Percentiles rank a stretch among this genome's conserved stretches.
Evolutionary conservation across 2,888 invertebrate species (phyloP).

Genomic region (Aradus depressus): DNA sequence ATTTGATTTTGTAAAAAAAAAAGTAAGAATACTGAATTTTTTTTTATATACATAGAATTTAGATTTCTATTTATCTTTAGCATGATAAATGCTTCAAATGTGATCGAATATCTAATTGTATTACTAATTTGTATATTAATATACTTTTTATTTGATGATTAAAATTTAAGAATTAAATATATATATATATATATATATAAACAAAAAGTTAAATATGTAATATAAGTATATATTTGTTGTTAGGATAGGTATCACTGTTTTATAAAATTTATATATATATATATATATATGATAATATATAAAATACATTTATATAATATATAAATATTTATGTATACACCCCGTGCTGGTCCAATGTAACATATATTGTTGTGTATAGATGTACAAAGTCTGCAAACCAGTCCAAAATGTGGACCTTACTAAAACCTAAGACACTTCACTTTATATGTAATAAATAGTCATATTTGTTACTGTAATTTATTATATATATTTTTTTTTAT

Average conservation of each 20-base stretch:
- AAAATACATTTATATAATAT: conserved; percentile 6
- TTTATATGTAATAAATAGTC: too few species aligned
- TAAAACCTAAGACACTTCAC: too few species aligned
- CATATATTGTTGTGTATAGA: conserved; percentile 11
- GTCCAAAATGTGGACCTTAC: too few species aligned
- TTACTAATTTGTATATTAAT: conserved; percentile 16
- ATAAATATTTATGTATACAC: conserved; percentile 10
- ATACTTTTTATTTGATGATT: too few species aligned
- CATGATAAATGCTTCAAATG: conserved; percentile 14
- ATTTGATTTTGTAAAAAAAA: too few species aligned
- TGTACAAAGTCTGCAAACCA: neutral
- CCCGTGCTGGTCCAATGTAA: conserved; percentile 16
- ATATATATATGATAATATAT: conserved; percentile 13
- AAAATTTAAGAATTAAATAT: too few species aligned
- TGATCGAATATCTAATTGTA: conserved; percentile 17
- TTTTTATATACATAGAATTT: conserved; percentile 11
- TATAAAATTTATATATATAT: conserved; percentile 11
- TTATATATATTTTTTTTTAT: too few species aligned
- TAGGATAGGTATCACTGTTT: conserved; percentile 8
- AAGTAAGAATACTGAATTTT: too few species aligned
- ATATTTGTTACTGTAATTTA: too few species aligned
- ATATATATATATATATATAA: too few species aligned
- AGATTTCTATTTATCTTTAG: conserved; percentile 17
- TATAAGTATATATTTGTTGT: conserved; percentile 12
- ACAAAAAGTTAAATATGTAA: too few species aligned